Percentiles rank a stretch among this genome's conserved stretches.
These are phyloP conservation scores for Eidolon helvum DNA, from an alignment of 2,113 vertebrate species.

Conservation along the genomic window DNA sequence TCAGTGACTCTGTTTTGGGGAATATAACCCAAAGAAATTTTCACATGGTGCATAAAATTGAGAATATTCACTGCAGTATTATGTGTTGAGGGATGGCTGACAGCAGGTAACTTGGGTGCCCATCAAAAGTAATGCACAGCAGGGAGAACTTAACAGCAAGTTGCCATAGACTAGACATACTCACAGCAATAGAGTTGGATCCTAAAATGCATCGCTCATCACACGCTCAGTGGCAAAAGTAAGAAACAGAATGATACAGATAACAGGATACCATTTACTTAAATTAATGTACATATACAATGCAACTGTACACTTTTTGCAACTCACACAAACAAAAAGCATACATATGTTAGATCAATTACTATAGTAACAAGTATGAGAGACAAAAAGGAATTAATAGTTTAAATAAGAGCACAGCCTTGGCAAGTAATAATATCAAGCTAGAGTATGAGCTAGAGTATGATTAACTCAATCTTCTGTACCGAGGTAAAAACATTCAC, in stretches of 20 bases:
- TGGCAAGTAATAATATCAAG: neutral
- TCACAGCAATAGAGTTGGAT: neutral
- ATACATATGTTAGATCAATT: neutral
- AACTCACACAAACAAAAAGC: neutral
- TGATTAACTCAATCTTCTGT: neutral
- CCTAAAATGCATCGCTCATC: neutral
- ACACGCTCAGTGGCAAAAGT: neutral
- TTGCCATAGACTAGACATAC: neutral
- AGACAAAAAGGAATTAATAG: neutral
- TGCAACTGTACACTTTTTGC: neutral
- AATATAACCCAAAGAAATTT: neutral
- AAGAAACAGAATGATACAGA: neutral
- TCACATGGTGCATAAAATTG: neutral
- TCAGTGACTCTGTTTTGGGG: neutral
- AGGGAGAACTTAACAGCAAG: neutral
- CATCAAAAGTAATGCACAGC: neutral
- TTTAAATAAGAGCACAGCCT: neutral
- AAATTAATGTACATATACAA: neutral
- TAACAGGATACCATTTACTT: neutral
- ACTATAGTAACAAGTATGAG: neutral
- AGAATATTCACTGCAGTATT: neutral
- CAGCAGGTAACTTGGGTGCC: neutral
- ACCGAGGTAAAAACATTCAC: neutral
- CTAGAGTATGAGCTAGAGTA: too few relatives aligned
- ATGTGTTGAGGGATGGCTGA: neutral